Evolutionary conservation across 2,888 invertebrate species (phyloP).

Genomic region (Caradrina clavipalpis): DNA sequence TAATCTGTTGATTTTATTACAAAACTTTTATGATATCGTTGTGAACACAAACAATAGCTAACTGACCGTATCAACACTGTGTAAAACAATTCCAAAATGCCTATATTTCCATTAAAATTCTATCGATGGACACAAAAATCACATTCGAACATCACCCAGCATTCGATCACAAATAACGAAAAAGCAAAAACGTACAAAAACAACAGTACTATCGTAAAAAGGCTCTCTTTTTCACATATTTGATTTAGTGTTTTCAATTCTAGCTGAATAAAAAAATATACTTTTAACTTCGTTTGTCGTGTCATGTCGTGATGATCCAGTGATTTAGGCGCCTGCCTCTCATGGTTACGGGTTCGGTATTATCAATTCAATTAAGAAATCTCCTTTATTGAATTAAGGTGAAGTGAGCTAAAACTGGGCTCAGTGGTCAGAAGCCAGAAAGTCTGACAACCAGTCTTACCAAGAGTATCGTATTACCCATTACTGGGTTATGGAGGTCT

Average conservation of each 20-base stretch:
- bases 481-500: too few species aligned
- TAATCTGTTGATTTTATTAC: slow-evolving; percentile 26
- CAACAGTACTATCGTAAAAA: slow-evolving; percentile 34
- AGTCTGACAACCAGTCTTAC: too few species aligned
- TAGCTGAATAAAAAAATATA: slow-evolving; percentile 48
- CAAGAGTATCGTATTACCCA: too few species aligned
- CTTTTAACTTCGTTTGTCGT: too few species aligned
- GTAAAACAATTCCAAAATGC: slow-evolving; percentile 43
- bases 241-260: slow-evolving; percentile 61
- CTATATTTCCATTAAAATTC: slow-evolving; percentile 46
- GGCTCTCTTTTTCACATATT: slow-evolving; percentile 52
- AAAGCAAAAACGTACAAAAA: slow-evolving; percentile 30
- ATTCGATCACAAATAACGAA: slow-evolving; percentile 42
- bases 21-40: slow-evolving; percentile 26
- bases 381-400: too few species aligned
- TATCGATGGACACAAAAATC: slow-evolving; percentile 45
- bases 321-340: too few species aligned
- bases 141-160: slow-evolving; percentile 46
- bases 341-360: too few species aligned
- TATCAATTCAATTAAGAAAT: too few species aligned
- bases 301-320: too few species aligned
- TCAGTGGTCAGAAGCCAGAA: too few species aligned
- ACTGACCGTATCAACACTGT: slow-evolving; percentile 50
- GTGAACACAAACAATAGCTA: slow-evolving; percentile 47
- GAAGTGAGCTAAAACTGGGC: too few species aligned